Percentiles rank a stretch among this genome's conserved stretches.
phyloP scores from a whole-genome alignment of 2,888 invertebrate genomes.

The Sinohyriopsis cumingii region DNA sequence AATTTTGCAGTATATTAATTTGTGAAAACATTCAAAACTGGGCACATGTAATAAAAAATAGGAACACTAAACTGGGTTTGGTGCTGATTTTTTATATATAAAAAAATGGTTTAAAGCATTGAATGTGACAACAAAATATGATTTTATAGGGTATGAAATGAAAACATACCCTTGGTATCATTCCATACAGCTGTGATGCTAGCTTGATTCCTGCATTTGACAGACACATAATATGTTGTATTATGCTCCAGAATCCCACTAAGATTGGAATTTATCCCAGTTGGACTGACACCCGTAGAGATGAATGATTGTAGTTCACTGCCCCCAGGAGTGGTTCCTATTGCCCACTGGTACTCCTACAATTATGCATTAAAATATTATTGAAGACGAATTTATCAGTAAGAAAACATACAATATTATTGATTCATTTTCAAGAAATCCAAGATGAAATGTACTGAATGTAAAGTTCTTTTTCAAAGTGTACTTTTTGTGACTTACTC shows the following conservation, averaged over 20 bases:
- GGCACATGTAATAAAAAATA: no score
- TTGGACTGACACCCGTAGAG: constrained; percentile 38
- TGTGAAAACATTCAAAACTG: no score
- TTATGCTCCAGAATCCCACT: constrained; percentile 38
- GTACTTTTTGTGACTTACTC: no score
- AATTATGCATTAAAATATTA: not conserved
- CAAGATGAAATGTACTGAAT: no score
- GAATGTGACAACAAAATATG: not conserved
- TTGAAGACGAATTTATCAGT: no score
- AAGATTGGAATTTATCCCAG: constrained; percentile 41
- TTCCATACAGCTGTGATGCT: constrained; percentile 27
- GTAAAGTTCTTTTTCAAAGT: no score
- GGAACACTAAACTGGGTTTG: no score
- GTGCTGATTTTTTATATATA: no score
- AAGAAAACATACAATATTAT: no score
- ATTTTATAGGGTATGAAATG: not conserved
- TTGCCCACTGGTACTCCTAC: constrained; percentile 53
- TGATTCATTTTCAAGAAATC: no score
- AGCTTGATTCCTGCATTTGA: constrained; percentile 46
- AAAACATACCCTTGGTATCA: constrained; percentile 31
- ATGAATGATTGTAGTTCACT: constrained; percentile 41
- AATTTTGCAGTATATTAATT: no score
- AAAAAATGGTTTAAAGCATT: no score
- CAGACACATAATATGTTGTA: constrained; percentile 41
- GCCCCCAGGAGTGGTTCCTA: constrained; percentile 44